phyloP scores from a whole-genome alignment of 2,113 vertebrate genomes.

The Mohoua ochrocephala region DNA sequence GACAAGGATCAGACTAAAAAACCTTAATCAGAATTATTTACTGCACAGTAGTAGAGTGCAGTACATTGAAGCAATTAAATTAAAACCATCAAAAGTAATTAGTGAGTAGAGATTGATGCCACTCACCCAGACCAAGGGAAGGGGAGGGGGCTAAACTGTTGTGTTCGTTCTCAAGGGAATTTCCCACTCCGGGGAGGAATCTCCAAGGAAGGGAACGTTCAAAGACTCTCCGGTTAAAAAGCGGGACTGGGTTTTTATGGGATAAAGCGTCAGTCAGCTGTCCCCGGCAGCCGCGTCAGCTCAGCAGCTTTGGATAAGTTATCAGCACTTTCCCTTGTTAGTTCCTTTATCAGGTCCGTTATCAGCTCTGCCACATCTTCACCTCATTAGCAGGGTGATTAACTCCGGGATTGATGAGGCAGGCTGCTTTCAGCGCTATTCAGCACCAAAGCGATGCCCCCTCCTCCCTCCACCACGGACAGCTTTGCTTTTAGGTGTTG shows the following conservation, averaged over 20 bases:
- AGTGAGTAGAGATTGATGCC: not conserved
- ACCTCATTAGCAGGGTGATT: not conserved
- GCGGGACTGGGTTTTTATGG: not conserved
- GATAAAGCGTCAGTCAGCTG: rapidly evolving
- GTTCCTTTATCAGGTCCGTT: not conserved
- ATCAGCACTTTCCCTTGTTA: not conserved
- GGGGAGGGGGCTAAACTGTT: not conserved
- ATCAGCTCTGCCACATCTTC: not conserved
- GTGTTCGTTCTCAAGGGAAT: not conserved
- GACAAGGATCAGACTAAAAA: not conserved
- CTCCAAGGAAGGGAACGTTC: rapidly evolving
- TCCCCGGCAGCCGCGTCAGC: not conserved
- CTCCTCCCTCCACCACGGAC: not conserved
- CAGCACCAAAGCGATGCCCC: rapidly evolving
- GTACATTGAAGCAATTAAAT: rapidly evolving
- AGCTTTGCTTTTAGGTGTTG: not conserved
- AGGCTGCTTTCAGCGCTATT: not conserved
- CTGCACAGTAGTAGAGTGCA: not conserved
- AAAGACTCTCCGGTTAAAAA: not conserved
- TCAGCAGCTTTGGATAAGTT: not conserved
- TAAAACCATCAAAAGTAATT: not conserved
- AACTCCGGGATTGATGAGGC: not conserved
- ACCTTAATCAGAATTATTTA: not conserved
- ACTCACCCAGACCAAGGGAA: not conserved
- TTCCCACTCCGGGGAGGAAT: not conserved